Base-by-base conservation (phyloP, 2,113 vertebrate genomes). In the Neoarius graeffei region DNA sequence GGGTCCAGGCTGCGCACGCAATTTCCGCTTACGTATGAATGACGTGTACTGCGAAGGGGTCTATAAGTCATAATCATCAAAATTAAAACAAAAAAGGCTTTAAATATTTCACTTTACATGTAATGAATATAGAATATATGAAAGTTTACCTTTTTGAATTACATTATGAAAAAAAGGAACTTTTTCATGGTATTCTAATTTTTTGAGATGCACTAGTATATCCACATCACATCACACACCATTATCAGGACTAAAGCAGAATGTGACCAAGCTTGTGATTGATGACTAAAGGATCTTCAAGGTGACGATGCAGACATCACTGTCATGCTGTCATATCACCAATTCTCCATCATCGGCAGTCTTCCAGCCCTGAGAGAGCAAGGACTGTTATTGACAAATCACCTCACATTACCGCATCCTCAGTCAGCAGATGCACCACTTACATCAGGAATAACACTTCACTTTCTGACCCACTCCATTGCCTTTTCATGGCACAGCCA, bases 391-490 rank as follows among this genome's bases (percentile, higher is more conserved):
- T 66, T 84, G 81, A 84, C 50, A 42, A 79, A 84, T 56, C 62
- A 56, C 77, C 60, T 86, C 23, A 69, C 77, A 69, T 81, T 79
- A 64, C 57, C 52, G 59, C 73, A 52, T 25, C 20, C 69, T 74
- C n/a, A 14, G 17, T 35, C 69, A 42, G 56, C 84, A 85, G 60
- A 25, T 48, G 71, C 42, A 77, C 57, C 27, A 30, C 76, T 85
- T 86, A 64, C 42, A 57, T 85, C 85, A 64, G 59, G 73, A 20
- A 69, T 76, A 48, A 77, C 73, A 86, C 85, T 77, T 59, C 13
- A 79, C 85, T 86, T 86, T 77, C 42, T 23, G 73, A 76, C 13
- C 42, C 25, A 62, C 85, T 77, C 85, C 30, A 42, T 48, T 85
- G 57, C 84, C 30, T 85, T 71, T 74, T 77, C 73, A 79, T 59